Evolutionary conservation across 2,113 vertebrate species (phyloP), one percentile per base, ranked within the genome.

Genomic region (Panthera uncia): DNA sequence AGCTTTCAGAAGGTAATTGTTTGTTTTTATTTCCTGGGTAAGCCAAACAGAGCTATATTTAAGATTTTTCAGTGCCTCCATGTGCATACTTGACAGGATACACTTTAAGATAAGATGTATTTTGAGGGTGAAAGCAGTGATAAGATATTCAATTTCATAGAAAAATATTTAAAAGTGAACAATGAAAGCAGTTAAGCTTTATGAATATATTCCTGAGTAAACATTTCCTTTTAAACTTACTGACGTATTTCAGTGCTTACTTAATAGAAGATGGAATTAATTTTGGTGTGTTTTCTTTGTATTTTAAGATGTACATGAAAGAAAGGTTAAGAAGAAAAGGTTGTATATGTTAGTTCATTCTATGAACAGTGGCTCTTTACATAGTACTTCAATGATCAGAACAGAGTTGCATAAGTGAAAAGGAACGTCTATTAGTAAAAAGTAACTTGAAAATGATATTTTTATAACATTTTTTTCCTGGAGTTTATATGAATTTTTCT

Each of bases 1-100:
- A 99, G 94, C 99, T 99, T 97, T 99, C 98, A 98, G 99, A 99
- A 99, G 99, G 99, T 99, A 99, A 99, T 45, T 95, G 8, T 83
- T 87, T 61, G 3, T n/a, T 89, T 97, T 95, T 45, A 50, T 96
- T 65, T 83, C 50, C 41, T 81, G 73, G 50, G 18, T 13, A 52
- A 50, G 0, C 31, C 93, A 81, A 89, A 45, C 11, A 93, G 29
- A 94, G 78, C 88, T 89, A 9, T 65, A 2, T 83, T 95, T 73
- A 80, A 65, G 89, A 83, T 81, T 68, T 85, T 85, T 82, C 14
- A 50, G 41, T 36, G 18, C 41, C 25, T 82, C 41, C 57, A n/a
- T 41, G 14, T n/a, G 19, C 86, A 69, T 45, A 48, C 10, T 63
- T 57, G 23, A 41, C 50, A 79, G 31, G 48, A 81, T 78, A 88